Evolutionary conservation across 2,888 invertebrate genomes (phyloP), one percentile per base, ranked within the genome.

Genomic region (Cheiracanthium punctorium): DNA sequence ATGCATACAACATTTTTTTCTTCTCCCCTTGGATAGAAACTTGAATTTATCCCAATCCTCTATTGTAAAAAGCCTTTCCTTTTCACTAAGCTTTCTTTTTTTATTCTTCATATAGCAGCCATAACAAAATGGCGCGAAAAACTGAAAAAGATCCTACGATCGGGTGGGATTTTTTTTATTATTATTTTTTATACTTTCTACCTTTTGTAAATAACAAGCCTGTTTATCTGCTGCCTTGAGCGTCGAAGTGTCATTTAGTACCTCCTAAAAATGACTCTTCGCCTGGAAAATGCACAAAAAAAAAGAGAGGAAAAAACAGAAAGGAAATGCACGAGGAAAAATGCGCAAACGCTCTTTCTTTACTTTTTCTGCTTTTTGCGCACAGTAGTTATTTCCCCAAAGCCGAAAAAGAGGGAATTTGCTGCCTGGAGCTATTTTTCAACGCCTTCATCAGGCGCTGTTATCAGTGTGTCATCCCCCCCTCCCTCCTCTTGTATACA

Each of bases 191-290:
- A 37, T 24, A 28, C n/a, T 43, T 71, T 71, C 29, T 41, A 29
- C 43, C 71, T 43, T 71, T 71, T 71, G 41, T 71, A 71, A 71
- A 71, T 71, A 71, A 71, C 71, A 71, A 71, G 71, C 43, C 71
- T 71, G 71, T 71, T 71, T 71, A 71, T 71, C 71, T 71, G 71
- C 71, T 14, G 71, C 71, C 71, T 29, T 71, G 71, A 71, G 71
- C 71, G 71, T 71, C 71, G 71, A 71, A 71, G 71, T 71, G 71
- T 71, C 71, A 71, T 71, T 71, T 71, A 71, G 24, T 71, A 71
- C 71, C 71, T 71, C 70, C 71, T 71, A 71, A 71, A 71, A 71
- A 71, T 71, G 71, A 71, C 71, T 71, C 71, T 71, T 71, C 37
- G 43, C 71, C 71, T n/a, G 71, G 43, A 71, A 71, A 71, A 43